Base-by-base conservation (phyloP, 2,797 vertebrate genomes). In the Percopsis omiscomaycus region DNA sequence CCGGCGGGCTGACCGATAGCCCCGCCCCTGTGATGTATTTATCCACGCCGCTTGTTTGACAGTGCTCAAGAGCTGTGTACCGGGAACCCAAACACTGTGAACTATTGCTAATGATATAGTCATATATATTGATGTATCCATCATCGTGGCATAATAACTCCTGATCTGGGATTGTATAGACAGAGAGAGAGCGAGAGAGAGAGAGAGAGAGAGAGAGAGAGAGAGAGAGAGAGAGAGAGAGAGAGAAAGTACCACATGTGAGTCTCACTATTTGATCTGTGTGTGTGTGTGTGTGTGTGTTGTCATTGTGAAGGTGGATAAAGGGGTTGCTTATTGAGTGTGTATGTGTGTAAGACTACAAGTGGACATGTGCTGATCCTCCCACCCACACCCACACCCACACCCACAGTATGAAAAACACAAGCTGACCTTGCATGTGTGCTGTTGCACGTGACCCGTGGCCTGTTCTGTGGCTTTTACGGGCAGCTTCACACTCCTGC, bases 371-470 rank as follows among this genome's bases (percentile, higher is more conserved):
- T 55, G 50, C 47, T 1, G 13, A 42, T 22, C 4, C 61, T 8
- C 22, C 5, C 37, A 53, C 53, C 10, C 9, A 37, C 14, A 64
- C 44, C 22, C 15, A 37, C 51, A 58, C 66, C 51, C 45, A 59
- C 49, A 69, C 42, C 42, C 30, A 47, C 10, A 22, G 5, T 54
- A 14, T 49, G 52, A 61, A 28, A 49, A 4, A 29, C 71, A 64
- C 69, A 79, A 83, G 54, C 73, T 81, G 86, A 81, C 76, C 82
- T 72, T 75, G 72, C 69, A 73, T 82, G 82, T 76, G 45, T 79
- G 84, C 79, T 85, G 75, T 49, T 81, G 86, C 70, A 86, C 52
- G 30, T 89, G 89, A 92, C 89, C 92, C 86, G 46, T 88, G 90
- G 1, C 89, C 87, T 77, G 69, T 84, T 84, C 74, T 50, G 87